Conservation (phyloP, 1,140 invertebrate species). For the Drosophila persimilis region DNA sequence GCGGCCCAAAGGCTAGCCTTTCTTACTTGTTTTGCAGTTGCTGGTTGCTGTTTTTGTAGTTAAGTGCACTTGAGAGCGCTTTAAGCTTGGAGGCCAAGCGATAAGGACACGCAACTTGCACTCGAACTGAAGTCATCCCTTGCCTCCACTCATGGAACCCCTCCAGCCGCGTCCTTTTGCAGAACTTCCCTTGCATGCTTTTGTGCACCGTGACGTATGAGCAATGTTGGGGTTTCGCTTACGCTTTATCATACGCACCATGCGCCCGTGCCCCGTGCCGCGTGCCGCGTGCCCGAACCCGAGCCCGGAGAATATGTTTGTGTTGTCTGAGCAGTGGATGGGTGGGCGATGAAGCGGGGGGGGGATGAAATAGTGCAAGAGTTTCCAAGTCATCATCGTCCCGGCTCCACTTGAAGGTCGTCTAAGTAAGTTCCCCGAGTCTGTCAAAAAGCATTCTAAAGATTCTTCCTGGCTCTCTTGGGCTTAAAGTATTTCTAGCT, state of each 20-base stretch:
- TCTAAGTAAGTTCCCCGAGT: constrained; percentile 44
- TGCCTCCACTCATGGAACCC: neutral
- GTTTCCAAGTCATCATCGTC: constrained; percentile 42
- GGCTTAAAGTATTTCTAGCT: constrained; percentile 29
- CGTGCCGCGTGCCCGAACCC: constrained; percentile 25
- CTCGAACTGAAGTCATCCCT: constrained; percentile 46
- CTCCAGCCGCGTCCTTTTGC: neutral
- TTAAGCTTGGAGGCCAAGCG: constrained; percentile 64
- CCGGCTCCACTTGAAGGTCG: constrained; percentile 42
- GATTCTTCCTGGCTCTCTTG: constrained; percentile 32
- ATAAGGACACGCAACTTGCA: constrained; percentile 62
- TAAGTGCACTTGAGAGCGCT: constrained; percentile 75
- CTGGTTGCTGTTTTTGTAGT: constrained; percentile 59
- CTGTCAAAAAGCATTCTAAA: constrained; percentile 45
- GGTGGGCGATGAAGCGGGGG: too few species aligned
- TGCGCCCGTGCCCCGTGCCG: neutral
- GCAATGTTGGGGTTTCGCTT: constrained; percentile 57
- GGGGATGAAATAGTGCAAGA: constrained; percentile 14
- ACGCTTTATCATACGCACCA: constrained; percentile 69
- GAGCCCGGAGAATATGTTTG: constrained; percentile 2
- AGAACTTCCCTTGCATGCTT: constrained; percentile 5
- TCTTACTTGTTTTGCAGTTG: neutral
- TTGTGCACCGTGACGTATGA: constrained; percentile 71
- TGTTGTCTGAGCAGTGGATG: neutral
- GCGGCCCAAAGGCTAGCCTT: too few species aligned